Base-by-base conservation (phyloP, 2,888 invertebrate genomes). In the Liposcelis brunnea region DNA sequence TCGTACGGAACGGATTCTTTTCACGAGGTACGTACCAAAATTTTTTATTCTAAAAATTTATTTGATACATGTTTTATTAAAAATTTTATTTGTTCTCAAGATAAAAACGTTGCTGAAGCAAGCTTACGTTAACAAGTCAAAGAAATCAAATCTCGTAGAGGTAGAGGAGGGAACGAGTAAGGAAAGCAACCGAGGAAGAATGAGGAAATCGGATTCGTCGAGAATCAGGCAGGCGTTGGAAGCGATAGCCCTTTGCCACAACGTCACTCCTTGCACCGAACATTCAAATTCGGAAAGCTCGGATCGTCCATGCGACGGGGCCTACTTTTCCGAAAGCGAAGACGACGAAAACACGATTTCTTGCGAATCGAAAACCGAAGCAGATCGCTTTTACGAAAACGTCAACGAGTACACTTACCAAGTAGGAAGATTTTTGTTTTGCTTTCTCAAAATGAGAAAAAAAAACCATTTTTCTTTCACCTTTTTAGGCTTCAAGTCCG, bases 191-290 rank as follows among this genome's bases (percentile, higher is more conserved):
- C 48, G 45, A 54, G 56, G 60, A 31, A 67, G 70, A 52, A 74
- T 83, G 54, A 67, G 80, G 45, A 69, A 77, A 56, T 69, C 84
- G 11, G 73, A 79, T 58, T 71, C 77, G 45, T 74, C 77, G 49
- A 74, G 89, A 45, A 81, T 91, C 49, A 81, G 81, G 66, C 86
- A 89, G 57, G 86, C 87, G 0, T 89, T 95, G 21, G 80, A 89
- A 55, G 95, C 97, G 0, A 68, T 99, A 43, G 94, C 97, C 0
- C 67, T 99, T 32, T 99, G 98, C 61, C 98, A 99, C 61, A 99
- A 99, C 64, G 98, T 99, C 8, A 99, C 98, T 0, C 98, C 98
- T 0, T 40, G 40, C 19, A 4, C 21, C 16, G 40, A 40, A 18
- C 16, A 14, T n/a, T n/a, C n/a, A 18, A n/a, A 21, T n/a, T 16